phyloP scores from a whole-genome alignment of 1,140 invertebrate species.

The Neodiprion virginianus region DNA sequence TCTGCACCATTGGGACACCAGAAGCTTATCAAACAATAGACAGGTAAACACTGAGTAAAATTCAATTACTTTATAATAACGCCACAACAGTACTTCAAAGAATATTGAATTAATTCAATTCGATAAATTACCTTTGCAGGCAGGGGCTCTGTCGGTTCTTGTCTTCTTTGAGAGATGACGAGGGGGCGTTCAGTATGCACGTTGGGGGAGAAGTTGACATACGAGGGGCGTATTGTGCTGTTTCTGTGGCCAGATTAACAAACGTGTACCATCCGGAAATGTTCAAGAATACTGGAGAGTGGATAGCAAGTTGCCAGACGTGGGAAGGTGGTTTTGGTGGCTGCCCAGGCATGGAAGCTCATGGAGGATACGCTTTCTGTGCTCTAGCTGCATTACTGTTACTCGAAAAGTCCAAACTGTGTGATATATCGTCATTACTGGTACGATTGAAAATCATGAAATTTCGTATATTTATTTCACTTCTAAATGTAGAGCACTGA shows the following conservation, averaged over 20 bases:
- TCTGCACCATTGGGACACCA: conserved; percentile 87
- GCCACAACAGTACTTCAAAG: conserved; percentile 14
- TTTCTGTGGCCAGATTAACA: conserved; percentile 87
- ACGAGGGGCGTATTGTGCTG: conserved; percentile 93
- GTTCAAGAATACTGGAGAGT: conserved; percentile 87
- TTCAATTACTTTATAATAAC: background rate
- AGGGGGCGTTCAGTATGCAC: conserved; percentile 93
- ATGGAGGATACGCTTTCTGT: conserved; percentile 98
- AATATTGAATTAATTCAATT: conserved; percentile 11
- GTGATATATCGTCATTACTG: conserved; percentile 80
- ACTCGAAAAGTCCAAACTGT: conserved; percentile 79
- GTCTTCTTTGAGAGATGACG: conserved; percentile 74
- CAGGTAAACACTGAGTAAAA: conserved; percentile 61
- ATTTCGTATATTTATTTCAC: conserved; percentile 13
- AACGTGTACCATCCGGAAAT: conserved; percentile 80
- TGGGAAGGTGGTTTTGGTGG: conserved; percentile 99
- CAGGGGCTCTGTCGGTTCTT: conserved; percentile 79
- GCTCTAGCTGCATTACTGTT: conserved; percentile 88
- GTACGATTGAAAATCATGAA: conserved; percentile 57
- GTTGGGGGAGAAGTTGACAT: conserved; percentile 95
- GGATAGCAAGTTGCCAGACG: conserved; percentile 93
- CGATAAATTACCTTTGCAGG: conserved; percentile 53
- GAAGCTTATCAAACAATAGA: conserved; percentile 89
- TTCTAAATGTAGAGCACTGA: background rate
- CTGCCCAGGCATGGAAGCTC: conserved; percentile 93